Percentiles rank a stretch among this genome's conserved stretches.
Evolutionary conservation across 2,888 invertebrate species (phyloP).

Genomic region (Palloptera scutellata): DNA sequence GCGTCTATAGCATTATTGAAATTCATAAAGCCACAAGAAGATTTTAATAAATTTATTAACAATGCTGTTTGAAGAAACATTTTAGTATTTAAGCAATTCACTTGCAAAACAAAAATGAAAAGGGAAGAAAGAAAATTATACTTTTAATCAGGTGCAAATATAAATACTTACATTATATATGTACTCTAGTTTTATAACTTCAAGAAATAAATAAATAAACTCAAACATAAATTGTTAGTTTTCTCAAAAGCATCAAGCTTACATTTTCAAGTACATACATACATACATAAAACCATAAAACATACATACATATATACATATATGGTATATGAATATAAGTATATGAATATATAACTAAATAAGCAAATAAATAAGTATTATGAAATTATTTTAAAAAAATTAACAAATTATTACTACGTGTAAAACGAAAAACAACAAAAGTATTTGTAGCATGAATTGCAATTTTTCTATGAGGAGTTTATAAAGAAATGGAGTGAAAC

Average conservation of each 20-base stretch:
- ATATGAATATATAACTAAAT: slow-evolving; percentile 1
- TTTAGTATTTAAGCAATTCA: background rate
- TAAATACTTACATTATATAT: slow-evolving; percentile 11
- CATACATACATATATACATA: slow-evolving; percentile 24
- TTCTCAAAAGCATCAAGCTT: background rate
- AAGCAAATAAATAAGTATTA: slow-evolving; percentile 20
- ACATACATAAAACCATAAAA: slow-evolving; percentile 15
- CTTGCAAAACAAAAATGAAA: slow-evolving; percentile 2
- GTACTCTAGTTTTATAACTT: slow-evolving; percentile 3
- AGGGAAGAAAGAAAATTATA: background rate
- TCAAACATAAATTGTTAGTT: background rate
- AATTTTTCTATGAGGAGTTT: no score
- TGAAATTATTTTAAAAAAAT: slow-evolving; percentile 7
- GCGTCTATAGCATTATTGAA: slow-evolving; percentile 4
- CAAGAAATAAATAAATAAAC: background rate
- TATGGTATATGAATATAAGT: slow-evolving; percentile 25
- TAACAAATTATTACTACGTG: slow-evolving; percentile 1
- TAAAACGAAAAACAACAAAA: slow-evolving; percentile 2
- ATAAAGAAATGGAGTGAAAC: no score
- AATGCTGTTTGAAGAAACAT: no score
- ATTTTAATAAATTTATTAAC: no score
- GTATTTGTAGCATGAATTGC: no score
- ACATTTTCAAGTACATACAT: slow-evolving; percentile 5
- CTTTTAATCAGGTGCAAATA: background rate
- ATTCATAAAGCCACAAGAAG: background rate